These are phyloP conservation scores for Andinoacara biseriatus DNA, from an alignment of 2,113 vertebrate genomes.

Conservation along the genomic window DNA sequence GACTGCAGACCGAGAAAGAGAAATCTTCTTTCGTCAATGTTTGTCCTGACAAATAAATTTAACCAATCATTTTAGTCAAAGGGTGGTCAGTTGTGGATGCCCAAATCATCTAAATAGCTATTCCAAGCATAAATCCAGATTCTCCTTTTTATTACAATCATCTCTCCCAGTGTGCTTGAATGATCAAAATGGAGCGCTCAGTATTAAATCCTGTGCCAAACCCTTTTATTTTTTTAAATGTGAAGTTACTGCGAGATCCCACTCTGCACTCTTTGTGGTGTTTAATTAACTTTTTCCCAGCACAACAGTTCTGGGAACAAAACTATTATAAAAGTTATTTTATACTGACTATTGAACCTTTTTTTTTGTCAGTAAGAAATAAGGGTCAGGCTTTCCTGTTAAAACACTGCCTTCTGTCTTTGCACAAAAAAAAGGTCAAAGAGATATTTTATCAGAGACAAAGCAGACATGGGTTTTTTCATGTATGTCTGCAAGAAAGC, in stretches of 20 bases:
- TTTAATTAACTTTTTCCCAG: constrained; percentile 71
- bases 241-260: constrained; percentile 40
- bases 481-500: neutral
- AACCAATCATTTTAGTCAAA: neutral
- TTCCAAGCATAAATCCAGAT: constrained; percentile 19
- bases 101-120: constrained; percentile 9
- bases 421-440: neutral
- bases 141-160: constrained; percentile 17
- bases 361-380: neutral
- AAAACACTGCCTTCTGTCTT: neutral
- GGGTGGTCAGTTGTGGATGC: neutral
- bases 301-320: constrained; percentile 60
- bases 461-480: neutral
- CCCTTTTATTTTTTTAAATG: constrained; percentile 17
- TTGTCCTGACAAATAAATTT: constrained; percentile 9
- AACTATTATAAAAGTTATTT: constrained; percentile 51
- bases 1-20: neutral
- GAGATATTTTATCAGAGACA: neutral
- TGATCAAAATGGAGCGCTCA: constrained; percentile 60
- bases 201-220: constrained; percentile 62
- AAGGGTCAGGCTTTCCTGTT: neutral
- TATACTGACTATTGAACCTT: constrained; percentile 7
- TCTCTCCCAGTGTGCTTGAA: constrained; percentile 48
- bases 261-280: constrained; percentile 38
- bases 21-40: neutral